phyloP scores from a whole-genome alignment of 2,797 vertebrate species.

The Urophycis tenuis region DNA sequence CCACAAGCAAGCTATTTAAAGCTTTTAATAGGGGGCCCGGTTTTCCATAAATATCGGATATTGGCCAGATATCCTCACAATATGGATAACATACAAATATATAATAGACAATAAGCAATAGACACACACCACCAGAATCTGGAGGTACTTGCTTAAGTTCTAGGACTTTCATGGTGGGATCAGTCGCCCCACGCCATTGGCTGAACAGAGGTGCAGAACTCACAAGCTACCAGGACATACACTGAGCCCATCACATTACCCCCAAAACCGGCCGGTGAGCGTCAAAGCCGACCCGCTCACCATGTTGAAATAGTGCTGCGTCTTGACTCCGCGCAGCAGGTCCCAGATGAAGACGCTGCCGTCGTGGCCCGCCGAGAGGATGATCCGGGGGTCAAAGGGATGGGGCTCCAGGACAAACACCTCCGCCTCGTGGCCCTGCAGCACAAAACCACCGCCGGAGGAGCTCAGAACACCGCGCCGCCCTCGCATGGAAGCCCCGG shows the following conservation, averaged over 20 bases:
- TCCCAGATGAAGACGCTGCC: constrained; percentile 97
- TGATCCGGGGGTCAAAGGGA: constrained; percentile 90
- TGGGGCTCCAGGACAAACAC: constrained; percentile 96
- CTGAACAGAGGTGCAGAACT: too few relatives aligned
- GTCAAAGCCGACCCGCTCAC: constrained; percentile 58
- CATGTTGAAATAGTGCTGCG: constrained; percentile 94
- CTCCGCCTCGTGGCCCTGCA: constrained; percentile 90
- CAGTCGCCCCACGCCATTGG: background rate
- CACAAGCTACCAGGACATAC: too few relatives aligned
- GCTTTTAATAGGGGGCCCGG: too few relatives aligned
- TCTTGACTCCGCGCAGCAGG: constrained; percentile 81
- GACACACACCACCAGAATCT: background rate
- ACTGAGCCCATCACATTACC: too few relatives aligned
- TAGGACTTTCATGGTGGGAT: background rate
- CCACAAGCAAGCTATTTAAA: too few relatives aligned
- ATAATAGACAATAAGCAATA: too few relatives aligned
- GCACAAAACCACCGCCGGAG: constrained; percentile 8
- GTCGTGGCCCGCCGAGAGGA: constrained; percentile 94
- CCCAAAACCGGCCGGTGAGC: background rate
- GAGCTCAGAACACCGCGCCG: background rate
- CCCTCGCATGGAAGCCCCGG: too few relatives aligned
- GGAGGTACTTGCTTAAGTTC: background rate
- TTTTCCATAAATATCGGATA: too few relatives aligned
- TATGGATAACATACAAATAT: too few relatives aligned
- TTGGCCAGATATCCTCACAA: too few relatives aligned